Base-by-base conservation (phyloP, 2,797 vertebrate species). In the Scomberomorus guttatus region DNA sequence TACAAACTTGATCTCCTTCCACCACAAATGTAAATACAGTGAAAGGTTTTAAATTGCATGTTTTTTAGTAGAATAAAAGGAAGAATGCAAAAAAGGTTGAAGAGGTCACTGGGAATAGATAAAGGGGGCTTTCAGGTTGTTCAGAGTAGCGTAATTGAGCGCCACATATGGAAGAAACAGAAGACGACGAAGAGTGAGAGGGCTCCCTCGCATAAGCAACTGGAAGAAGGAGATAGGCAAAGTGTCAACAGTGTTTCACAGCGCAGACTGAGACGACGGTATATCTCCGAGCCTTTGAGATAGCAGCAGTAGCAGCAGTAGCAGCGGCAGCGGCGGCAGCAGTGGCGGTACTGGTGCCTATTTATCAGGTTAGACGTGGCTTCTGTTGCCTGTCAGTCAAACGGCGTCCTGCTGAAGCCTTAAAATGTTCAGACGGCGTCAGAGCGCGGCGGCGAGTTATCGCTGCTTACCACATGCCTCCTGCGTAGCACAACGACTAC, bases 171-270 rank as follows among this genome's bases (percentile, higher is more conserved):
- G 90, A 91, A 89, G 90, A 82, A 85, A 86, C 67, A 62, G 68
- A 73, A 39, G 71, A 86, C 54, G 54, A 65, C 72, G 20, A 52
- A 34, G 69, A 71, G 66, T 1, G 65, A 84, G 81, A 86, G 65
- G 70, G 57, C 14, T 74, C 72, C 86, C 79, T 56, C 62, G 22
- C 0, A 44, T 7, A 80, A 85, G 79, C 83, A 4, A 86, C 76
- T 91, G 88, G 89, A 91, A 92, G 87, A 87, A 89, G 87, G 69
- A 80, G 82, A 90, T 73, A 87, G 86, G 80, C 63, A 84, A 82
- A 82, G 85, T 87, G 87, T 89, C 83, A 17, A 63, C 65, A 89
- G 81, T 80, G 85, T 86, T 89, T 89, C 80, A 87, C 85, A 87
- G 90, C 87, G 71, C 81, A 18, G 83, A 76, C 56, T 66, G 75